These are phyloP conservation scores for Physella acuta DNA, from an alignment of 1,140 invertebrate genomes.

Conservation along the genomic window DNA sequence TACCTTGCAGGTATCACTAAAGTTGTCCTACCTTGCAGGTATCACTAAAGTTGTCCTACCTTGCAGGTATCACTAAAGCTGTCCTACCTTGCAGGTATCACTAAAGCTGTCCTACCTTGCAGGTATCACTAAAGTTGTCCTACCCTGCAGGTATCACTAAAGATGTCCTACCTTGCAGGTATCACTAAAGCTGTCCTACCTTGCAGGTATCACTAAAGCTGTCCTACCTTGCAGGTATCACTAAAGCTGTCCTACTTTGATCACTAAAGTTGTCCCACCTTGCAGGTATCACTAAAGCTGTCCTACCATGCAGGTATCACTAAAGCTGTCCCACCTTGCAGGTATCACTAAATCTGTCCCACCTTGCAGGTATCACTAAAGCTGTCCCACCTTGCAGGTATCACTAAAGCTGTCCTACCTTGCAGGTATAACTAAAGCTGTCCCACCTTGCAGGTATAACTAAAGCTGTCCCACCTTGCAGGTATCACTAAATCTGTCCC, in stretches of 20 bases:
- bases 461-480: constrained; percentile 48
- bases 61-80: constrained; percentile 50
- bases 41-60: constrained; percentile 49
- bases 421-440: constrained; percentile 50
- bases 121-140: constrained; percentile 49
- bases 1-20: constrained; percentile 52
- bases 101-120: constrained; percentile 47
- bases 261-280: too few relatives aligned
- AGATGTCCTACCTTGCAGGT: constrained; percentile 51
- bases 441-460: constrained; percentile 53
- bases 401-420: constrained; percentile 49
- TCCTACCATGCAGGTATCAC: constrained; percentile 50
- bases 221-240: constrained; percentile 52
- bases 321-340: constrained; percentile 48
- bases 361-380: constrained; percentile 51
- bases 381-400: constrained; percentile 50
- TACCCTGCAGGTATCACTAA: constrained; percentile 52
- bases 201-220: constrained; percentile 50
- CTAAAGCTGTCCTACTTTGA: constrained; percentile 42
- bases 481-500: constrained; percentile 49
- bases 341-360: constrained; percentile 49
- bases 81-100: constrained; percentile 52
- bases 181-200: constrained; percentile 49
- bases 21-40: constrained; percentile 51
- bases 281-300: constrained; percentile 50